phyloP scores from a whole-genome alignment of 2,113 vertebrate genomes.

The Leucopsar rothschildi region DNA sequence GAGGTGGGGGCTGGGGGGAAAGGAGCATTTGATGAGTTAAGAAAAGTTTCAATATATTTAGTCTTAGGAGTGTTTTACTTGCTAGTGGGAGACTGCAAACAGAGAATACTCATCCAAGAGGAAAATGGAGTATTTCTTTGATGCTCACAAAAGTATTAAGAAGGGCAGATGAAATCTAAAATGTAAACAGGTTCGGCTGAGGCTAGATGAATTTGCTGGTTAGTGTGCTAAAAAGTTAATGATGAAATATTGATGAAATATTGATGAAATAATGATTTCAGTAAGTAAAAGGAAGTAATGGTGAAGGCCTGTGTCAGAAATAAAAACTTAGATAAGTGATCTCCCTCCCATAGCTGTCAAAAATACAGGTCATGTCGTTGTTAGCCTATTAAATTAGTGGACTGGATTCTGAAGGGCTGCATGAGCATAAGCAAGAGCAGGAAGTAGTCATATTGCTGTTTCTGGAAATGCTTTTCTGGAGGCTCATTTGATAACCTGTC shows the following conservation, averaged over 20 bases:
- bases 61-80: neutral
- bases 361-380: neutral
- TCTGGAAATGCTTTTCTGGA: neutral
- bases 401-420: neutral
- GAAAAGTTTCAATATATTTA: neutral
- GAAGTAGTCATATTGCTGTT: neutral
- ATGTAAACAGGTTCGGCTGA: constrained; percentile 6
- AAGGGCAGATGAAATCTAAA: neutral
- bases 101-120: neutral
- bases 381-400: neutral
- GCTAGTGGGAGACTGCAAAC: neutral
- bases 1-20: neutral
- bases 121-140: neutral
- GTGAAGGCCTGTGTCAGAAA: neutral
- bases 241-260: neutral
- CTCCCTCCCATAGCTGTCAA: neutral
- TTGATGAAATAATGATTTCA: neutral
- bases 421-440: neutral
- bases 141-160: neutral
- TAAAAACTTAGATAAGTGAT: neutral
- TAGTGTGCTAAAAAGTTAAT: neutral
- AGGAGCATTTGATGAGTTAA: neutral
- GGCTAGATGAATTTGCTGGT: neutral
- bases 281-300: neutral
- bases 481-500: neutral